These are phyloP conservation scores for Conops quadrifasciatus DNA, from an alignment of 2,888 invertebrate species.

Conservation along the genomic window DNA sequence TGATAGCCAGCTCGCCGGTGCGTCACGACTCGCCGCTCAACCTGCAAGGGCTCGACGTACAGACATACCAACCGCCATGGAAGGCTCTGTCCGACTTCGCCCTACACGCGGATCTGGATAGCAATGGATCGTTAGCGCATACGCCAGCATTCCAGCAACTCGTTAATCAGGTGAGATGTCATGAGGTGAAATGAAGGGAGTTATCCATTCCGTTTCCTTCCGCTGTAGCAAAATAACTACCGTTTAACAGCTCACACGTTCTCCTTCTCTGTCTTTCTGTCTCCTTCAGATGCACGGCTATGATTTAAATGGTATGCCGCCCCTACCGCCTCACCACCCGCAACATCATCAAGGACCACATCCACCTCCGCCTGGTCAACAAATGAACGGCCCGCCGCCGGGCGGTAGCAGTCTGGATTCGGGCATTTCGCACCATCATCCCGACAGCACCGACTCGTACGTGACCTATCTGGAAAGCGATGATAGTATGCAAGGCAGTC, in stretches of 20 bases:
- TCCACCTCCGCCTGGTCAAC: conserved; percentile 66
- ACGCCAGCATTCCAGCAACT: conserved; percentile 95
- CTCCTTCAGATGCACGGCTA: conserved; percentile 87
- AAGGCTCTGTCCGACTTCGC: conserved; percentile 96
- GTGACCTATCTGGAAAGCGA: conserved; percentile 93
- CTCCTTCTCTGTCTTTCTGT: conserved; percentile 4
- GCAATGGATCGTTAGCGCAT: conserved; percentile 75
- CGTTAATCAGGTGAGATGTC: conserved; percentile 84
- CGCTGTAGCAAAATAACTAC: no score
- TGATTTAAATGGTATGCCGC: conserved; percentile 73
- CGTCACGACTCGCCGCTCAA: conserved; percentile 88
- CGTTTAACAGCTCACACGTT: no score
- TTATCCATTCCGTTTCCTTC: no score
- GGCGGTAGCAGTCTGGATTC: conserved; percentile 66
- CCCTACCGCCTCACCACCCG: conserved; percentile 58
- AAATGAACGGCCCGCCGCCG: conserved; percentile 69
- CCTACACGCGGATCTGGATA: conserved; percentile 90
- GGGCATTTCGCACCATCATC: conserved; percentile 72
- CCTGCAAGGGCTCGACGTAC: conserved; percentile 85
- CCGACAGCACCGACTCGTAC: conserved; percentile 85
- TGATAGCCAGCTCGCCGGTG: conserved; percentile 95
- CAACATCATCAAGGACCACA: conserved; percentile 69
- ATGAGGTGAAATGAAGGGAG: no score
- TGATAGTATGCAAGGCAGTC: conserved; percentile 78
- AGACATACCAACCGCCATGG: conserved; percentile 97